These are phyloP conservation scores for Homarus gammarus DNA, from an alignment of 2,888 invertebrate species.

Conservation along the genomic window DNA sequence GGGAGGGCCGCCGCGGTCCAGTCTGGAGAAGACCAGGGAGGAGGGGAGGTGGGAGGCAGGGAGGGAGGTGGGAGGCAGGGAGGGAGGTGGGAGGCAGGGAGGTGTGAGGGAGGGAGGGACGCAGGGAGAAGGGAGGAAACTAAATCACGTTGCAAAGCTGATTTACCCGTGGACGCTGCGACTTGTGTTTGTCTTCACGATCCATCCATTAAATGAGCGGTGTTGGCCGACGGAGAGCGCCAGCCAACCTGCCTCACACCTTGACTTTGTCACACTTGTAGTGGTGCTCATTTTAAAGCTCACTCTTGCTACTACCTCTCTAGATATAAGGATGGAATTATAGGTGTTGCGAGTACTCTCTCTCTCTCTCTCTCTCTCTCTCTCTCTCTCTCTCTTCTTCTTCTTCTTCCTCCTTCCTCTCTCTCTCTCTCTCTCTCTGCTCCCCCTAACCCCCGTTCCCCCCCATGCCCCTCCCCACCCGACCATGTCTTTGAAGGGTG, in stretches of 20 bases:
- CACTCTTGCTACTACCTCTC: conserved; percentile 6
- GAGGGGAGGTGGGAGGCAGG: conserved; percentile 10
- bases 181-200: conserved; percentile 72
- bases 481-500: conserved; percentile 10
- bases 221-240: conserved; percentile 17
- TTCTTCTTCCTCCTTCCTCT: not conserved
- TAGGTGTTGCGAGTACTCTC: conserved; percentile 24
- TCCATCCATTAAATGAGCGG: conserved; percentile 58
- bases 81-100: conserved; percentile 17
- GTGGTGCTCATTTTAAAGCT: conserved; percentile 23
- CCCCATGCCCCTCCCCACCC: not conserved
- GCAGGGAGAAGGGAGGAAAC: conserved; percentile 44
- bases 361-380: not conserved
- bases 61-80: not conserved
- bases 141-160: conserved; percentile 74
- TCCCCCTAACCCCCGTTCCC: not conserved
- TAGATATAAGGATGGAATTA: conserved; percentile 26
- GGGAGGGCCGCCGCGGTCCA: conserved; percentile 66
- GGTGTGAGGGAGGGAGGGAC: not conserved
- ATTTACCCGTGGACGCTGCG: conserved; percentile 68
- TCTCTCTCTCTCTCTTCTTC: not conserved
- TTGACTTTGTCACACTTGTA: not conserved
- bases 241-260: not conserved
- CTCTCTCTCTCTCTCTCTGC: conserved; percentile 13
- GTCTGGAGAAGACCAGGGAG: conserved; percentile 53